Evolutionary conservation across 2,797 vertebrate genomes (phyloP).

Genomic region (Enteromius anoplus): DNA sequence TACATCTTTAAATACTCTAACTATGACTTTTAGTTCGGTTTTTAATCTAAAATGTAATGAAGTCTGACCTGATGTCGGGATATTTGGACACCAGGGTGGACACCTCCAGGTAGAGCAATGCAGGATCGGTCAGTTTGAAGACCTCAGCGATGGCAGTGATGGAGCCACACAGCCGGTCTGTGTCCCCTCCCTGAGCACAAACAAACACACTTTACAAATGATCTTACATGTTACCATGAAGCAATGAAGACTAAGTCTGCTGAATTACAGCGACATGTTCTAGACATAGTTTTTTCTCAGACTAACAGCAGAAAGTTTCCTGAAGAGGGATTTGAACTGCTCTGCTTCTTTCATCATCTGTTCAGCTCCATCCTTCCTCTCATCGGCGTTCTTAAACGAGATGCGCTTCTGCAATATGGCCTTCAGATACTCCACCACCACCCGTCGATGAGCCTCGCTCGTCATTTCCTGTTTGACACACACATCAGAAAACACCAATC

Average conservation of each 20-base stretch:
- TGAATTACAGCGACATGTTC: neutral
- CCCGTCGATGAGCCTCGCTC: conserved; percentile 86
- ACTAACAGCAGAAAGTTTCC: conserved; percentile 88
- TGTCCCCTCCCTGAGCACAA: conserved; percentile 79
- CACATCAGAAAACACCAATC: conserved; percentile 15
- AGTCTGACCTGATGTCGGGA: conserved; percentile 91
- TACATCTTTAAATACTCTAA: too few species aligned
- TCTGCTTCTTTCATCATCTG: conserved; percentile 93
- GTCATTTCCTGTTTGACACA: conserved; percentile 86
- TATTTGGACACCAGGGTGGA: conserved; percentile 95
- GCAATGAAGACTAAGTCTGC: neutral
- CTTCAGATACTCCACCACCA: conserved; percentile 94
- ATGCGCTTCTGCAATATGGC: conserved; percentile 94
- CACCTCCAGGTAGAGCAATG: conserved; percentile 93
- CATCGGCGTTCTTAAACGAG: conserved; percentile 90
- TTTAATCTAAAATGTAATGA: too few species aligned
- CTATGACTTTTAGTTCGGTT: too few species aligned
- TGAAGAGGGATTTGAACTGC: conserved; percentile 93
- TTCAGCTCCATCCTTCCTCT: conserved; percentile 93
- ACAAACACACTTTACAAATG: neutral
- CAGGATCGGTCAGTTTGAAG: conserved; percentile 95
- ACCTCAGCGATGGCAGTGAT: conserved; percentile 94
- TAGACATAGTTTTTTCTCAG: too few species aligned
- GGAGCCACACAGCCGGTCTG: conserved; percentile 86
- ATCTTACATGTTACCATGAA: neutral